A percentile compares a stretch with the other conserved stretches of the same genome.
phyloP scores from a whole-genome alignment of 2,888 invertebrate genomes.

The Carcina quercana region DNA sequence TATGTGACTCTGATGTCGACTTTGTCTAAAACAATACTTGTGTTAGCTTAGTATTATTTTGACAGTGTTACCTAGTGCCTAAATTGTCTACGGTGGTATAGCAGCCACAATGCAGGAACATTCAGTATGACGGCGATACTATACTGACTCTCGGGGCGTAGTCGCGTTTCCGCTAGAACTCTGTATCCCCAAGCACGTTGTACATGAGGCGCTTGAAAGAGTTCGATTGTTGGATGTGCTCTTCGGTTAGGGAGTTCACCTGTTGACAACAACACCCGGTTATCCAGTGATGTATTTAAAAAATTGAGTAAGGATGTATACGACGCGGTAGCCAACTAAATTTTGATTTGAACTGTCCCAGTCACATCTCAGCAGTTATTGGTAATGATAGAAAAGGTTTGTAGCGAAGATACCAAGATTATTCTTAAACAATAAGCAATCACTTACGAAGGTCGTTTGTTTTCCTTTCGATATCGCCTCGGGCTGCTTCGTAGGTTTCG shows the following conservation, averaged over 20 bases:
- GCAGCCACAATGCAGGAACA: conserved; percentile 24
- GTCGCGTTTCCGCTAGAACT: conserved; percentile 59
- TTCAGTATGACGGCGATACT: conserved; percentile 19
- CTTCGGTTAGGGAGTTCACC: conserved; percentile 82
- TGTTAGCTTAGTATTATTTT: conserved; percentile 1
- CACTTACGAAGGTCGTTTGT: conserved; percentile 68
- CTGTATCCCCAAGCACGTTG: conserved; percentile 88
- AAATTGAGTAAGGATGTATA: no score
- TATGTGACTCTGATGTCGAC: conserved; percentile 3
- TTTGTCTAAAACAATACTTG: conserved; percentile 5
- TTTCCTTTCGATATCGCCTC: conserved; percentile 51
- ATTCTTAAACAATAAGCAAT: background rate
- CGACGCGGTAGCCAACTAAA: no score
- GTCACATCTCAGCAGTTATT: no score
- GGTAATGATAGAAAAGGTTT: background rate
- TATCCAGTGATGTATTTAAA: no score
- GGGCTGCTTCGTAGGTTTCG: conserved; percentile 48
- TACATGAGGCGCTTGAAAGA: conserved; percentile 95
- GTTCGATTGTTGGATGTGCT: conserved; percentile 92
- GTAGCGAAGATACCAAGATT: conserved; percentile 1
- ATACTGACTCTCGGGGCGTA: conserved; percentile 6
- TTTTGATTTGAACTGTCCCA: no score
- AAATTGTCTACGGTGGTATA: conserved; percentile 8
- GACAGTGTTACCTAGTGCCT: background rate
- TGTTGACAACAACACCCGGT: no score